Percentiles rank a stretch among this genome's conserved stretches.
Conservation (phyloP, 2,888 invertebrate species). For the Amblyjoppa proteus region DNA sequence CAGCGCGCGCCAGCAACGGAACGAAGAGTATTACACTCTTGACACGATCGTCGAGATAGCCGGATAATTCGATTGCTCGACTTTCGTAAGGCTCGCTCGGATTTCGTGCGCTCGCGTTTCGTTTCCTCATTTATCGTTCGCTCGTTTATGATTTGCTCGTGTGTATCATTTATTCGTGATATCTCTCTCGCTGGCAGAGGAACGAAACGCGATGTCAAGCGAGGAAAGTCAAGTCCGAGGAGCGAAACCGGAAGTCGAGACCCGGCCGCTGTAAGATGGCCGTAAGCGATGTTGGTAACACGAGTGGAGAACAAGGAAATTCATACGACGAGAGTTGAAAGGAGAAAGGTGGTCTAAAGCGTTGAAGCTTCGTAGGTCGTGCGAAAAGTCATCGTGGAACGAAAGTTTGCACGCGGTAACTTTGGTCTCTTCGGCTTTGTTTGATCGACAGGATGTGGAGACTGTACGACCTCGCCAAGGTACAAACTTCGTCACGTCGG, state of each 20-base stretch:
- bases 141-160: no score
- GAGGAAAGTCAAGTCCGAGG: no score
- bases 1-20: background rate
- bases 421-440: slow-evolving; percentile 35
- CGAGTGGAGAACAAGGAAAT: background rate
- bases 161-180: no score
- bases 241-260: no score
- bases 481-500: slow-evolving; percentile 7
- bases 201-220: no score
- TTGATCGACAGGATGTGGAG: slow-evolving; percentile 23
- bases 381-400: background rate
- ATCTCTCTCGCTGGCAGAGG: no score
- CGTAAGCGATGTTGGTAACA: background rate
- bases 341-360: background rate
- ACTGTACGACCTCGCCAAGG: background rate
- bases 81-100: background rate
- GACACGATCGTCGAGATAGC: slow-evolving; percentile 24
- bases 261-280: no score
- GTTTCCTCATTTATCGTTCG: no score
- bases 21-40: background rate
- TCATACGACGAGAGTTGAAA: background rate
- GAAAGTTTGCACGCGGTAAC: slow-evolving; percentile 36
- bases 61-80: slow-evolving; percentile 1
- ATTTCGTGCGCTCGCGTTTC: no score
- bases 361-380: background rate